These are phyloP conservation scores for Hypomesus transpacificus DNA, from an alignment of 2,113 vertebrate species.

Conservation along the genomic window DNA sequence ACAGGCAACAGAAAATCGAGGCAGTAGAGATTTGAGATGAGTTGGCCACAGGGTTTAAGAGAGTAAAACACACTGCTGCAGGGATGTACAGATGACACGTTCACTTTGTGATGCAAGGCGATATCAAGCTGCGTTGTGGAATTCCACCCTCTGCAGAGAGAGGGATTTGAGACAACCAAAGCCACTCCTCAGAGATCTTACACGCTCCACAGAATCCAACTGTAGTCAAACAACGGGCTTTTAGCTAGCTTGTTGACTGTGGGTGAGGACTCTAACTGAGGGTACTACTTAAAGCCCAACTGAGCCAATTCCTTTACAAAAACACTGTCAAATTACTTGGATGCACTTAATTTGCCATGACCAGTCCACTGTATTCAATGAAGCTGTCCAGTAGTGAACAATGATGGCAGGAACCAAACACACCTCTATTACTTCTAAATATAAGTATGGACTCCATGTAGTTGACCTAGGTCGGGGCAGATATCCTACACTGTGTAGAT, in stretches of 20 bases:
- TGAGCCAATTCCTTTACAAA: no score
- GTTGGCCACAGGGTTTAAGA: slow-evolving; percentile 58
- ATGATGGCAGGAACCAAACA: no score
- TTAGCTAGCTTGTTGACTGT: slow-evolving; percentile 49
- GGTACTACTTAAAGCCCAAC: no score
- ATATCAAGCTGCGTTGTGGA: slow-evolving; percentile 78
- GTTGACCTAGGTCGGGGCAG: no score
- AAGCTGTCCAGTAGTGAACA: no score
- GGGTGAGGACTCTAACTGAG: slow-evolving; percentile 25
- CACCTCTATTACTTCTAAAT: no score
- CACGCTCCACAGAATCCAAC: slow-evolving; percentile 30
- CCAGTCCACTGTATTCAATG: no score
- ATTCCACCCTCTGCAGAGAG: slow-evolving; percentile 77
- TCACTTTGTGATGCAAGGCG: slow-evolving; percentile 76
- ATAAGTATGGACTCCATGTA: no score
- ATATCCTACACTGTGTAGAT: slow-evolving; percentile 38
- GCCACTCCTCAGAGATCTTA: slow-evolving; percentile 67
- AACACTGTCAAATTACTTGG: no score
- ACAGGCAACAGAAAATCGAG: slow-evolving; percentile 35
- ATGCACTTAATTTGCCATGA: no score
- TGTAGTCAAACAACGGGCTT: slow-evolving; percentile 47
- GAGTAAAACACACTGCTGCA: slow-evolving; percentile 68
- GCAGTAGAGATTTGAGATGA: slow-evolving; percentile 45
- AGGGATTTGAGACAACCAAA: slow-evolving; percentile 80
- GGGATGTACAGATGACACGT: slow-evolving; percentile 80